Base-by-base conservation (phyloP, 23 tunicate genomes). In the Clavelina lepadiformis region DNA sequence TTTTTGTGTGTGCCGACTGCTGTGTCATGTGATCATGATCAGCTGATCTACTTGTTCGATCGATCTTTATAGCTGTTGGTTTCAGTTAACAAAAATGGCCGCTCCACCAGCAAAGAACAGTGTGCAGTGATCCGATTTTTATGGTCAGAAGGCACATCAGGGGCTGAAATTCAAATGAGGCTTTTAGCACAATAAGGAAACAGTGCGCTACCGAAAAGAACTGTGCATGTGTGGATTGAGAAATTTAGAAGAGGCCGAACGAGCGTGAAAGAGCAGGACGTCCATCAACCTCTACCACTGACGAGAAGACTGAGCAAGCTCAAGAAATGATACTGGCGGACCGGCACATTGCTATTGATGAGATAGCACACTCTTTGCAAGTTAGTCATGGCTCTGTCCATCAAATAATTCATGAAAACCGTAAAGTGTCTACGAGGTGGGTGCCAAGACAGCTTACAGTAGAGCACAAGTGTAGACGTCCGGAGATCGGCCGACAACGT, bases 221-320 rank as follows among this genome's bases (percentile, higher is more conserved):
- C n/a, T 25, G 35, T 67, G 38, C 30, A 67, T 49, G 61, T 46
- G 73, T 67, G 61, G 73, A 67, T 50, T 67, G 73, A 67, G n/a
- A 67, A 46, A 58, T 67, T 67, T 46, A 49, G 49, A 49, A 67
- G 37, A 46, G 61, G 73, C 73, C 71, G 73, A 35, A 50, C 61
- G 28, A 67, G 59, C 38, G 57, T 50, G 73, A 67, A 50, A 67
- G 61, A 67, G 61, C 73, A 49, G 73, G 71, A 41, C 71, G 71
- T 65, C 61, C 61, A 50, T 67, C 57, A 67, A 50, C 61, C 73
- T 67, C 73, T 58, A 50, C 73, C 61, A 50, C 35, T 67, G 73
- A 41, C 37, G 58, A 49, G 61, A 67, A 67, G 25, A 67, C 37
- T 67, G 73, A 49, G 73, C 73, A 1, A 41, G 61, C 61, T 67